Conservation (phyloP, 1,140 invertebrate genomes). For the Micrasema minimum region DNA sequence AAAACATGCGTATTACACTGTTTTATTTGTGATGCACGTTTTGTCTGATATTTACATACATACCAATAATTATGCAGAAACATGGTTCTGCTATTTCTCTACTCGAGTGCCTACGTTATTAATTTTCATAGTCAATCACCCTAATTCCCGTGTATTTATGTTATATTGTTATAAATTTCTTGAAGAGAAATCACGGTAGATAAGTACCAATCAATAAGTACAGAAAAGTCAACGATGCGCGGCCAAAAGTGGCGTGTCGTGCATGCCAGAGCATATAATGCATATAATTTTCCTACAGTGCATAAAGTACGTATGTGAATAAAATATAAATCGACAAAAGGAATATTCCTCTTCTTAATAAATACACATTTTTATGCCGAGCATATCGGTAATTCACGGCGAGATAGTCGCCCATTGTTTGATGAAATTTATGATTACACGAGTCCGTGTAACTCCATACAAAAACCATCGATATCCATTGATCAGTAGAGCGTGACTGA, state of each 20-base stretch:
- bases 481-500: slow-evolving; percentile 53
- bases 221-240: too few species aligned
- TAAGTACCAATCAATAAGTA: too few species aligned
- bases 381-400: slow-evolving; percentile 39
- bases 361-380: slow-evolving; percentile 47
- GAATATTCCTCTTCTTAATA: slow-evolving; percentile 50
- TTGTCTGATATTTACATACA: too few species aligned
- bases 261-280: slow-evolving; percentile 18
- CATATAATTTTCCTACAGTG: slow-evolving; percentile 34
- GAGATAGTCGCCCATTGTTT: slow-evolving; percentile 51
- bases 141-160: too few species aligned
- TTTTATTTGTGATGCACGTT: too few species aligned
- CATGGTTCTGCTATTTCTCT: too few species aligned
- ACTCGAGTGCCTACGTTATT: too few species aligned
- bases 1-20: too few species aligned
- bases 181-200: too few species aligned
- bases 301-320: slow-evolving; percentile 36
- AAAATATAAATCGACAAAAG: slow-evolving; percentile 48
- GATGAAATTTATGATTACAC: slow-evolving; percentile 52
- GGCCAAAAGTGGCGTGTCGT: slow-evolving; percentile 2
- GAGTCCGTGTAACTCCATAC: slow-evolving; percentile 39
- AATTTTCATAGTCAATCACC: too few species aligned
- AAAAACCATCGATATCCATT: slow-evolving; percentile 51
- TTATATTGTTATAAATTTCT: too few species aligned
- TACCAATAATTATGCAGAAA: too few species aligned